Evolutionary conservation across 2,797 vertebrate genomes (phyloP).

Genomic region (Dendrocincla fuliginosa): DNA sequence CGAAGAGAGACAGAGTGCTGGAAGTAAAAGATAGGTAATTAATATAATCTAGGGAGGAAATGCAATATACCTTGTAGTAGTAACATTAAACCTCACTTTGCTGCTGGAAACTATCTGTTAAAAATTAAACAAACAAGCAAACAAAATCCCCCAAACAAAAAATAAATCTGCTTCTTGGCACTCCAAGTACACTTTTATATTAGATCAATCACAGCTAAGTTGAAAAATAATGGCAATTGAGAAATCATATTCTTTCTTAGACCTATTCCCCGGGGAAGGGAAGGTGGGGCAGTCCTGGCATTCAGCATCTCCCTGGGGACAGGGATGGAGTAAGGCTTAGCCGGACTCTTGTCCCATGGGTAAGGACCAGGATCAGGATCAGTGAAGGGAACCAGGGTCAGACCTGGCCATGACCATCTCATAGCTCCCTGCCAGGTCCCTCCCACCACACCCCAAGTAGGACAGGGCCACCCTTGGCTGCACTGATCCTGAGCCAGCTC

Average conservation of each 20-base stretch:
- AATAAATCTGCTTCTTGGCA: not conserved
- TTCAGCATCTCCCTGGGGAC: not conserved
- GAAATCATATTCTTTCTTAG: not conserved
- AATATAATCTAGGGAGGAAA: slow-evolving; percentile 15
- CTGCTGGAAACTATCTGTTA: not conserved
- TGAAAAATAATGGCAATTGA: not conserved
- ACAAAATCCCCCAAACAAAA: not conserved
- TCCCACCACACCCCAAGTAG: not conserved
- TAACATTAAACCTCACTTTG: not conserved
- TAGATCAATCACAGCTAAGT: not conserved
- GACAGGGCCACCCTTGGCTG: not conserved
- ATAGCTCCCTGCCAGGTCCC: not conserved
- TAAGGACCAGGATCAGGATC: not conserved
- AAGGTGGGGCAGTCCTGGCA: rapidly evolving
- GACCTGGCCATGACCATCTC: not conserved
- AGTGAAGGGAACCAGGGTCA: not conserved
- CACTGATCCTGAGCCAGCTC: not conserved
- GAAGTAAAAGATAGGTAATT: slow-evolving; percentile 27
- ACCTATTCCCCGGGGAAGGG: not conserved
- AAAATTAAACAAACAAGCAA: slow-evolving; percentile 14
- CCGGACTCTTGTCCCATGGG: rapidly evolving
- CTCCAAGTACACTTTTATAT: not conserved
- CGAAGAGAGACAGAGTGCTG: not conserved
- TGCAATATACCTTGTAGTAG: slow-evolving; percentile 4
- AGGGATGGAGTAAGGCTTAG: not conserved